A percentile compares a stretch with the other conserved stretches of the same genome.
These are phyloP conservation scores for Adineta ricciae DNA, from an alignment of 2,888 invertebrate species.

Conservation along the genomic window DNA sequence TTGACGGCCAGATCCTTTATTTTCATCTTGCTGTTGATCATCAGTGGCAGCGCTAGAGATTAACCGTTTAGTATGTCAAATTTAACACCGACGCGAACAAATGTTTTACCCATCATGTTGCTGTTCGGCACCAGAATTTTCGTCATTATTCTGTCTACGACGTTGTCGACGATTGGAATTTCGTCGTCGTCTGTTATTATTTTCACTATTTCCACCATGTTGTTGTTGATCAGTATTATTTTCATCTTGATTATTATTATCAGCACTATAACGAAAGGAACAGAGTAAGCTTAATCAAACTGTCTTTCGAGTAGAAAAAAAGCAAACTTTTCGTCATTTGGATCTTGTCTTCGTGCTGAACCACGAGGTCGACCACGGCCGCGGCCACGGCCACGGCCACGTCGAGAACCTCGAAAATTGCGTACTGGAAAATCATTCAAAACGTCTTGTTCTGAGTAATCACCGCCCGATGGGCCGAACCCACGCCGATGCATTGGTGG, in stretches of 20 bases:
- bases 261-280: background rate
- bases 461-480: background rate
- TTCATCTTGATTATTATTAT: background rate
- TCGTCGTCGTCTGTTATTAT: background rate
- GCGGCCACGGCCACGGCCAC: background rate
- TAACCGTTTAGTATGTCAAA: background rate
- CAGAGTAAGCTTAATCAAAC: background rate
- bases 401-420: background rate
- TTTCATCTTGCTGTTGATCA: background rate
- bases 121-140: background rate
- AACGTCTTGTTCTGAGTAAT: no score
- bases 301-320: background rate
- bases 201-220: background rate
- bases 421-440: no score
- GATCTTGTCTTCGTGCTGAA: background rate
- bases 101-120: background rate
- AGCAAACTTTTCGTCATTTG: background rate
- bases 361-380: background rate
- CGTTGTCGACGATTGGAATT: background rate
- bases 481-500: background rate
- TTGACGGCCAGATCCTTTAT: background rate
- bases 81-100: background rate
- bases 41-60: background rate
- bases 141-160: background rate
- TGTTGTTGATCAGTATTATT: background rate